Percentiles rank a stretch among this genome's conserved stretches.
phyloP scores from a whole-genome alignment of 2,888 invertebrate species.

The Chrysopilus asiliformis region DNA sequence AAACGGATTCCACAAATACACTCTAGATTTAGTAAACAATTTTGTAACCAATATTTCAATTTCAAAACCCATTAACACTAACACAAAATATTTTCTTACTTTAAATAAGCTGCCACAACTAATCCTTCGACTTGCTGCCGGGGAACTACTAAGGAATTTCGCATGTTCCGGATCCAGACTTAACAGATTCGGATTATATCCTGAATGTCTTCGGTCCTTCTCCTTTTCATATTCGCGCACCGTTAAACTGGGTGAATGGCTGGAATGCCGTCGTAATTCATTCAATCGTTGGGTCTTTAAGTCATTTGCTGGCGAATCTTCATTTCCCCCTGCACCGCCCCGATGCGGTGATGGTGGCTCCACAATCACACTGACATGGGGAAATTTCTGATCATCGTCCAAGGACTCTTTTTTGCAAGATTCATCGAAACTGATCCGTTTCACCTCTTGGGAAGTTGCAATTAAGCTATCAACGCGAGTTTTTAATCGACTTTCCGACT shows the following conservation, averaged over 20 bases:
- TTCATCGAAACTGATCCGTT: slow-evolving; percentile 38
- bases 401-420: slow-evolving; percentile 37
- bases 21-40: too few species aligned
- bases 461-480: neutral
- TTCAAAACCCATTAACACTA: too few species aligned
- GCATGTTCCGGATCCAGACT: slow-evolving; percentile 49
- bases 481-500: slow-evolving; percentile 8
- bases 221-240: slow-evolving; percentile 38
- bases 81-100: slow-evolving; percentile 40
- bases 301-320: too few species aligned
- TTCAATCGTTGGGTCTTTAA: slow-evolving; percentile 35
- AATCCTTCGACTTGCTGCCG: slow-evolving; percentile 76
- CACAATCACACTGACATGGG: slow-evolving; percentile 58
- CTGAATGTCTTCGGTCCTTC: slow-evolving; percentile 35
- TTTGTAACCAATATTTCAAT: too few species aligned
- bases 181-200: slow-evolving; percentile 46
- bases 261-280: slow-evolving; percentile 36
- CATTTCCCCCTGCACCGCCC: slow-evolving; percentile 49
- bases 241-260: slow-evolving; percentile 37
- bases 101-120: slow-evolving; percentile 82
- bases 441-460: slow-evolving; percentile 27
- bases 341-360: slow-evolving; percentile 62
- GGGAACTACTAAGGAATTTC: slow-evolving; percentile 57
- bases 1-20: too few species aligned
- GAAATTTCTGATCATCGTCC: slow-evolving; percentile 38